phyloP scores from a whole-genome alignment of 2,113 vertebrate genomes.

The Hemichromis elongatus region DNA sequence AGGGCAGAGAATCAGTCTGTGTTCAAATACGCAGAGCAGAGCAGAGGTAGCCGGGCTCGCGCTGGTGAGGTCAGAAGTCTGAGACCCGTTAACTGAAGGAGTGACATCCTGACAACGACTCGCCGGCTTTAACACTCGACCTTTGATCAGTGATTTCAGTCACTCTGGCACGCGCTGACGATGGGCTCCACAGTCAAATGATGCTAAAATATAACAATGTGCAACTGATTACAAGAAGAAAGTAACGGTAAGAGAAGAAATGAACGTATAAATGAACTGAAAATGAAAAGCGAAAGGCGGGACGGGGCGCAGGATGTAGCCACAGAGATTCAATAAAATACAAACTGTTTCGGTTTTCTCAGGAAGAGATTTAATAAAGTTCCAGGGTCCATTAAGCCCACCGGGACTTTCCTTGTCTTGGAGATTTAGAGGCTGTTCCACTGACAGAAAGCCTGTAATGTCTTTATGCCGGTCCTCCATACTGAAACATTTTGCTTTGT shows the following conservation, averaged over 20 bases:
- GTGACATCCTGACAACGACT: accelerated
- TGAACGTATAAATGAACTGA: not conserved
- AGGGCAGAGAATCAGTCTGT: not conserved
- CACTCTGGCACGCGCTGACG: not conserved
- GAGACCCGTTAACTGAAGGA: not conserved
- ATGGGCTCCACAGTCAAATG: not conserved
- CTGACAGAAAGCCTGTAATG: not conserved
- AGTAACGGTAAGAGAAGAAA: not conserved
- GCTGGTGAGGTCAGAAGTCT: not conserved
- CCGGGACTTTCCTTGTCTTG: not conserved
- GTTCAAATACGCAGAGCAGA: no score
- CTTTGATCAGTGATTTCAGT: accelerated
- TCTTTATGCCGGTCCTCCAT: not conserved
- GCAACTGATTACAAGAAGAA: not conserved
- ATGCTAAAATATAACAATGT: not conserved
- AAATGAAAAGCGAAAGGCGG: not conserved
- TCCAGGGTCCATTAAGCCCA: not conserved
- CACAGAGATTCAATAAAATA: not conserved
- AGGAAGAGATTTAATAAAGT: not conserved
- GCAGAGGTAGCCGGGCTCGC: not conserved
- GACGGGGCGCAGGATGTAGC: accelerated
- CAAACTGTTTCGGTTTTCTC: not conserved
- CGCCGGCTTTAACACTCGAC: not conserved
- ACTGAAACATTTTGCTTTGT: not conserved
- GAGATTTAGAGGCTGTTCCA: not conserved